Evolutionary conservation across 1,140 invertebrate species (phyloP).

Genomic region (Belonocnema kinseyi): DNA sequence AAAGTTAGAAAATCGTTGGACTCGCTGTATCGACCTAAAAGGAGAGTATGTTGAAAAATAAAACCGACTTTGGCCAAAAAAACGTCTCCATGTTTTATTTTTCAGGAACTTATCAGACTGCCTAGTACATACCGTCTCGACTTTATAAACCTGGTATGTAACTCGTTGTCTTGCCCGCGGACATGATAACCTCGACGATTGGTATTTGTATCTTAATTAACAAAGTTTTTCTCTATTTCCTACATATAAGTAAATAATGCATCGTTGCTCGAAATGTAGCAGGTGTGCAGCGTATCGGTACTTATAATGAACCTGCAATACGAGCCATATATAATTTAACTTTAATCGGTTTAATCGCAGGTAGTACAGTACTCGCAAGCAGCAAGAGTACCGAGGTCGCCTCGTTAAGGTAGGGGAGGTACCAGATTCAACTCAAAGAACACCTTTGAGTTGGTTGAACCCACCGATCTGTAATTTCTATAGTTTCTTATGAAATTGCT

Average conservation of each 20-base stretch:
- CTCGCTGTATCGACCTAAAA: too few relatives aligned
- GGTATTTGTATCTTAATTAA: constrained; percentile 26
- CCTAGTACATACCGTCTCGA: background rate
- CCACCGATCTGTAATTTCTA: too few relatives aligned
- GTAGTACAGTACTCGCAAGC: background rate
- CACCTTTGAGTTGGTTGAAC: too few relatives aligned
- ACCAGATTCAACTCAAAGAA: background rate
- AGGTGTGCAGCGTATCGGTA: background rate
- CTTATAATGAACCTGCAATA: background rate
- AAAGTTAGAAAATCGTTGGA: too few relatives aligned
- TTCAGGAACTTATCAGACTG: too few relatives aligned
- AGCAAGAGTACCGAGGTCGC: background rate
- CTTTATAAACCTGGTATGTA: constrained; percentile 9
- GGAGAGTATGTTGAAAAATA: too few relatives aligned
- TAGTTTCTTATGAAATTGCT: too few relatives aligned
- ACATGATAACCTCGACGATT: constrained; percentile 8
- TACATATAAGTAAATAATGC: background rate
- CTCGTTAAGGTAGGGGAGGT: background rate
- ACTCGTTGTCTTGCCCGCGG: background rate
- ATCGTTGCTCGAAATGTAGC: background rate
- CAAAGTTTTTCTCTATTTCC: background rate
- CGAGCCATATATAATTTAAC: constrained; percentile 17
- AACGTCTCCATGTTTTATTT: too few relatives aligned
- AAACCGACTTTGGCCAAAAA: too few relatives aligned
- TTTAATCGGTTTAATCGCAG: background rate